These are phyloP conservation scores for Copidosoma aretas DNA, from an alignment of 2,888 invertebrate species.

Conservation along the genomic window DNA sequence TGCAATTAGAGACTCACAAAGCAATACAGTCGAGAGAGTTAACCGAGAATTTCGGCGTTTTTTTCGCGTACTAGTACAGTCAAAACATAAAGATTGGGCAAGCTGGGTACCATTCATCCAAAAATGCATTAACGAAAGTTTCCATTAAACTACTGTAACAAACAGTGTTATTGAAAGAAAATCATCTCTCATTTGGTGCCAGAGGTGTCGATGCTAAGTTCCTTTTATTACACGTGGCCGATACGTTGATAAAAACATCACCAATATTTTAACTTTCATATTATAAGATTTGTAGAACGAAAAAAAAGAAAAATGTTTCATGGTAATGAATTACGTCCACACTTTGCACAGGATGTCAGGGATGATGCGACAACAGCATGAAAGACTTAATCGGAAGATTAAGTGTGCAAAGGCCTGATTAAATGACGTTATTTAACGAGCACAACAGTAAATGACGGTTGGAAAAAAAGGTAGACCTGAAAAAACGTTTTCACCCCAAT, in stretches of 20 bases:
- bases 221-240: background rate
- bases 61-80: background rate
- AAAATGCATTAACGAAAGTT: background rate
- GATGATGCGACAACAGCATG: too few relatives aligned
- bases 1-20: slow-evolving; percentile 4
- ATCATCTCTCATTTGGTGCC: background rate
- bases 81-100: background rate
- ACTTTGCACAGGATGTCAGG: too few relatives aligned
- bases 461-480: too few relatives aligned
- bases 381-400: too few relatives aligned
- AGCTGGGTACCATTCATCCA: background rate
- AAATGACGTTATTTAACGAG: too few relatives aligned
- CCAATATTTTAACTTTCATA: too few relatives aligned
- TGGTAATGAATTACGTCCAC: too few relatives aligned
- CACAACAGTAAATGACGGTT: too few relatives aligned
- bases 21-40: background rate
- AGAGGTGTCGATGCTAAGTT: background rate
- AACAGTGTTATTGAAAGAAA: background rate
- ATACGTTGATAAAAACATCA: background rate
- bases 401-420: too few relatives aligned
- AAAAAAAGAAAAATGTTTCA: too few relatives aligned
- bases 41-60: background rate
- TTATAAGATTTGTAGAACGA: too few relatives aligned
- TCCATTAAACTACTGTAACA: background rate
- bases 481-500: too few relatives aligned